Conservation (phyloP, 2,113 vertebrate species). For the Apeltes quadracus region DNA sequence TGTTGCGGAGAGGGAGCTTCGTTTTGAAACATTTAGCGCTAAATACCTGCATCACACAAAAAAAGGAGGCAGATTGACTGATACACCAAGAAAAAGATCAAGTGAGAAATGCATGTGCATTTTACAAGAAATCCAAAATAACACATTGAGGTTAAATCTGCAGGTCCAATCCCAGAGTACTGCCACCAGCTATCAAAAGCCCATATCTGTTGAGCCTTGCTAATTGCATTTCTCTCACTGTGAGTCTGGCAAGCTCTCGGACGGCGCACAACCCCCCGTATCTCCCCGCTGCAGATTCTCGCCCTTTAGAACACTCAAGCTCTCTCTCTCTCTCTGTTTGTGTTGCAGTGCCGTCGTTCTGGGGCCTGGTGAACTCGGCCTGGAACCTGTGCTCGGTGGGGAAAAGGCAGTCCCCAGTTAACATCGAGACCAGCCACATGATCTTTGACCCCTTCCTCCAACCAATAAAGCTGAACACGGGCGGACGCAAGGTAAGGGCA, state of each 20-base stretch:
- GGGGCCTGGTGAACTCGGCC: constrained; percentile 98
- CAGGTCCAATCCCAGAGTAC: neutral
- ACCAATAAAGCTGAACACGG: constrained; percentile 95
- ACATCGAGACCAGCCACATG: constrained; percentile 99
- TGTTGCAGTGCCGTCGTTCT: constrained; percentile 95
- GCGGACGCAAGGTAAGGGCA: constrained; percentile 91
- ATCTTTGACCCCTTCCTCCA: constrained; percentile 98
- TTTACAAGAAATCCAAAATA: neutral
- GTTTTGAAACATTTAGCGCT: no score
- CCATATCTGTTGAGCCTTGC: constrained; percentile 6
- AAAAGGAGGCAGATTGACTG: neutral
- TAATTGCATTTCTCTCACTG: constrained; percentile 28
- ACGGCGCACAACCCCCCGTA: constrained; percentile 13
- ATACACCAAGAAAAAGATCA: neutral
- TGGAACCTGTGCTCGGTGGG: constrained; percentile 99
- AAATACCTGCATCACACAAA: neutral
- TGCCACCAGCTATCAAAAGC: constrained; percentile 1
- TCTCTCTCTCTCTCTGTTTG: constrained; percentile 11
- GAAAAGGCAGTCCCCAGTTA: constrained; percentile 97
- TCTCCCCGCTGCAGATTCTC: constrained; percentile 34
- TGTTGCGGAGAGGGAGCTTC: neutral
- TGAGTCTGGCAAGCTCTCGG: constrained; percentile 10
- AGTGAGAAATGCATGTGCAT: neutral
- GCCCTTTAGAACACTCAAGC: neutral
- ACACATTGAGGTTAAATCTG: neutral